Evolutionary conservation across 2,888 invertebrate species (phyloP).

Genomic region (Thymelicus lineola): DNA sequence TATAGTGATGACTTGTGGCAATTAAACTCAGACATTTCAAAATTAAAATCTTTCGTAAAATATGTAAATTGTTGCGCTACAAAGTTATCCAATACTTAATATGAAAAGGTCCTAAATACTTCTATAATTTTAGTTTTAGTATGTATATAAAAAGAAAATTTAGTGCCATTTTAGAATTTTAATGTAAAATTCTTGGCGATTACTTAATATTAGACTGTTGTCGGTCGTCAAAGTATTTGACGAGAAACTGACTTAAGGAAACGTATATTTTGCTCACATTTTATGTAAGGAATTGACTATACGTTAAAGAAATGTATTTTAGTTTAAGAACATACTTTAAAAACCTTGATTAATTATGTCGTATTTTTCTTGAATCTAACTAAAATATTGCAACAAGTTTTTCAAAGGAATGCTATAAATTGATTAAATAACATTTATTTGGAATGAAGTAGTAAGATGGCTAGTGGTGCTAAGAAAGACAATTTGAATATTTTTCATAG

Average conservation of each 20-base stretch:
- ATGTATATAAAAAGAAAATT: conserved; percentile 8
- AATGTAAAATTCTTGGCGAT: conserved; percentile 14
- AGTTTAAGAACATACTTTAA: conserved; percentile 9
- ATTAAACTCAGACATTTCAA: not conserved
- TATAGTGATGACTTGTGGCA: not conserved
- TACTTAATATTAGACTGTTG: conserved; percentile 22
- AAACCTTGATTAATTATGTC: not conserved
- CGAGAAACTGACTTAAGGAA: conserved; percentile 9
- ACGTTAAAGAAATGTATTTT: conserved; percentile 18
- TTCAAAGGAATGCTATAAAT: conserved; percentile 20
- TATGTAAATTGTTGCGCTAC: not conserved
- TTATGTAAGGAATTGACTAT: conserved; percentile 37
- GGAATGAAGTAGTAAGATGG: conserved; percentile 42
- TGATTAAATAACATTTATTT: conserved; percentile 12
- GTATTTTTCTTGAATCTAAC: conserved; percentile 8
- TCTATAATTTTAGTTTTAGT: conserved; percentile 18
- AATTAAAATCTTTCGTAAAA: not conserved
- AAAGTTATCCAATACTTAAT: not conserved
- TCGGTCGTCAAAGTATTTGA: conserved; percentile 12
- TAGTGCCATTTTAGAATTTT: conserved; percentile 25
- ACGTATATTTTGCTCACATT: conserved; percentile 26
- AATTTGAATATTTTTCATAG: conserved; percentile 75
- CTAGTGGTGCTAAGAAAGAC: conserved; percentile 78
- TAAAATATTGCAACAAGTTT: conserved; percentile 13
- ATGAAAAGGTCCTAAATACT: conserved; percentile 14